Conservation (phyloP, 2,113 vertebrate genomes). For the Corythornis vintsioides region DNA sequence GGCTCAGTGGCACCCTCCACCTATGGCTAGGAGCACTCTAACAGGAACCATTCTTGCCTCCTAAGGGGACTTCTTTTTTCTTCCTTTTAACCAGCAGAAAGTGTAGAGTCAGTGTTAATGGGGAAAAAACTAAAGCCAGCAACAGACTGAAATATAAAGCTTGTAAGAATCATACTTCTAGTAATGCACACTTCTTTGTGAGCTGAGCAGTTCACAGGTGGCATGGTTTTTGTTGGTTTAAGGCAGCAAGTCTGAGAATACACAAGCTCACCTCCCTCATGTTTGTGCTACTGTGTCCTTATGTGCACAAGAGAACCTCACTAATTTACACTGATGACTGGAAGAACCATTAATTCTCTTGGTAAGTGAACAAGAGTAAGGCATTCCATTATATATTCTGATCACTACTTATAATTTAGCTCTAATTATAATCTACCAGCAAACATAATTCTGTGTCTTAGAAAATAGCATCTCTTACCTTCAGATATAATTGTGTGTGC, state of each 20-base stretch:
- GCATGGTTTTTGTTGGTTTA: constrained; percentile 7
- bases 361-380: constrained; percentile 57
- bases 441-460: constrained; percentile 62
- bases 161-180: background rate
- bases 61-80: background rate
- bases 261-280: constrained; percentile 38
- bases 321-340: constrained; percentile 57
- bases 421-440: constrained; percentile 66
- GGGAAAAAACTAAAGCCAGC: constrained; percentile 10
- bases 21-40: background rate
- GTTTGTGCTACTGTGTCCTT: constrained; percentile 54
- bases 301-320: constrained; percentile 50
- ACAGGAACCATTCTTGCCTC: constrained; percentile 37
- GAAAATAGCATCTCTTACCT: constrained; percentile 61
- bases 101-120: background rate
- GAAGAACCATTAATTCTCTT: constrained; percentile 57
- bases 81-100: constrained; percentile 28
- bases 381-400: constrained; percentile 61
- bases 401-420: constrained; percentile 50
- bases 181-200: background rate
- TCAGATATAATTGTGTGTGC: constrained; percentile 40
- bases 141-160: constrained; percentile 15
- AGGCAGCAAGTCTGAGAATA: constrained; percentile 58
- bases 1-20: constrained; percentile 21
- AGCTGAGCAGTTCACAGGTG: background rate